Evolutionary conservation across 2,888 invertebrate species (phyloP).

Genomic region (Morpho deidamia): DNA sequence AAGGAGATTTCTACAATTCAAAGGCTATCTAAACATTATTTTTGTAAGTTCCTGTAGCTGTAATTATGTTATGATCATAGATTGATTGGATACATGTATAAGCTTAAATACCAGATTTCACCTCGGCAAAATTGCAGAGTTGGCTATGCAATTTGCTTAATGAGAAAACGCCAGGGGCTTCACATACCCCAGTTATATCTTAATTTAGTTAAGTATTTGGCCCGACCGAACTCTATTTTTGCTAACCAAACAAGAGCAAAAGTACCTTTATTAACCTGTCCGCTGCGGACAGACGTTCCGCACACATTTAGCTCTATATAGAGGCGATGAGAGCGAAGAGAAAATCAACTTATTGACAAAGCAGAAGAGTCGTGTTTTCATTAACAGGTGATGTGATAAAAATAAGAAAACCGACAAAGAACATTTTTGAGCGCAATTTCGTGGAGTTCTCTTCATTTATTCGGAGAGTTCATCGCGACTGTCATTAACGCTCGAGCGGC

Average conservation of each 20-base stretch:
- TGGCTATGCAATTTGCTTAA: no score
- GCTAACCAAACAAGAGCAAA: conserved; percentile 8
- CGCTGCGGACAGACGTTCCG: neutral
- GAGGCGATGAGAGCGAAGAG: neutral
- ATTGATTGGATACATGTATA: neutral
- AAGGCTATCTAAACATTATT: no score
- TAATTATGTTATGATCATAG: no score
- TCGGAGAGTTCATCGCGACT: conserved; percentile 9
- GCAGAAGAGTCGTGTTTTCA: neutral
- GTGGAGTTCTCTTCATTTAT: conserved; percentile 24
- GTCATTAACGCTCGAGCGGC: conserved; percentile 24
- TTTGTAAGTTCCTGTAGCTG: no score
- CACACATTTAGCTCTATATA: neutral
- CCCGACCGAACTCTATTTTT: conserved; percentile 1
- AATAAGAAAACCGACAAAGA: conserved; percentile 15
- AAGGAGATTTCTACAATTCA: no score
- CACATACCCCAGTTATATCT: neutral
- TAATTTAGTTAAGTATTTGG: conserved; percentile 5
- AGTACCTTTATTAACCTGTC: conserved; percentile 13
- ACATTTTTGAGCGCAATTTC: conserved; percentile 23
- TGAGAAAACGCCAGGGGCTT: no score
- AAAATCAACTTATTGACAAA: neutral
- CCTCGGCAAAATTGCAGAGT: no score
- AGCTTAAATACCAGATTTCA: neutral
- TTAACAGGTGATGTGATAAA: neutral